phyloP scores from a whole-genome alignment of 2,888 invertebrate genomes.

The Stenolophus ochropezus region DNA sequence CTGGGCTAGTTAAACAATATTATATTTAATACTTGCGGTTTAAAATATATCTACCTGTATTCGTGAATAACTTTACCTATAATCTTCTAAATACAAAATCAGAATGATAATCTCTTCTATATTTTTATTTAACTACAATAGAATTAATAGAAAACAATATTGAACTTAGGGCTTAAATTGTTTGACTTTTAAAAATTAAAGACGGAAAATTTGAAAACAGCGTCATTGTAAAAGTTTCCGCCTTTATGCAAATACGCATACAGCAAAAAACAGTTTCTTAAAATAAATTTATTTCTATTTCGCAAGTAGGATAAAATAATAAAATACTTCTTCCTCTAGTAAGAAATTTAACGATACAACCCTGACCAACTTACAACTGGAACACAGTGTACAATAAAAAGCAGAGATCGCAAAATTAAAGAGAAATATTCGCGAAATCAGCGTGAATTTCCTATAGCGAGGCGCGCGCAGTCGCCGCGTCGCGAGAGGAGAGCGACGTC shows the following conservation, averaged over 20 bases:
- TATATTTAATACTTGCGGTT: too few relatives aligned
- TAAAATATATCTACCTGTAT: too few relatives aligned
- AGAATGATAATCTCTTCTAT: too few relatives aligned
- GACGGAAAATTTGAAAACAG: neutral
- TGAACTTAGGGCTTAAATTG: too few relatives aligned
- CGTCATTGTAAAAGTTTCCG: neutral
- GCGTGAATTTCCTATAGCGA: neutral
- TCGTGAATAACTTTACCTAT: too few relatives aligned
- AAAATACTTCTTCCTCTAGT: neutral
- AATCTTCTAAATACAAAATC: too few relatives aligned
- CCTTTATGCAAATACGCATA: neutral
- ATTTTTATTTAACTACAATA: too few relatives aligned
- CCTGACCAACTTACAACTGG: slow-evolving; percentile 46
- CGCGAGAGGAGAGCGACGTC: neutral
- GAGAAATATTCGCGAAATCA: slow-evolving; percentile 42
- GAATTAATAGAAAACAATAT: too few relatives aligned
- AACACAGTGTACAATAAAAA: slow-evolving; percentile 31
- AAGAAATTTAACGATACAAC: slow-evolving; percentile 24
- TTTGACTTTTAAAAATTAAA: too few relatives aligned
- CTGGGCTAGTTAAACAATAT: too few relatives aligned
- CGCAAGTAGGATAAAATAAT: slow-evolving; percentile 11
- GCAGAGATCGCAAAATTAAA: slow-evolving; percentile 36
- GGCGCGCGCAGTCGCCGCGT: neutral
- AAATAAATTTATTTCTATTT: slow-evolving; percentile 20
- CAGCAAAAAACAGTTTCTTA: neutral